Conservation (phyloP, 2,797 vertebrate species). For the Paguma larvata region DNA sequence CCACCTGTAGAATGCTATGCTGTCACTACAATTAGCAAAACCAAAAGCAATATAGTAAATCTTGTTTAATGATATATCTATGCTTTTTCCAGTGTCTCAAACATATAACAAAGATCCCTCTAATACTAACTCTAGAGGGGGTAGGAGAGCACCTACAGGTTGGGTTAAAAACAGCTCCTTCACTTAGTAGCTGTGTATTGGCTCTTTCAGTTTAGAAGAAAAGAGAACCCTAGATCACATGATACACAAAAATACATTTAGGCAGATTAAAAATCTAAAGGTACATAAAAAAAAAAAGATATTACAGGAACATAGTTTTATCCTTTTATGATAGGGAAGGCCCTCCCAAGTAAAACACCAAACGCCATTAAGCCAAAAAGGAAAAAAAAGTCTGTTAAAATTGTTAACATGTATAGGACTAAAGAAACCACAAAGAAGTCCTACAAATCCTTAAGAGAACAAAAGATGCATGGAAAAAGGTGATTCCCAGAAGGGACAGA, state of each 20-base stretch:
- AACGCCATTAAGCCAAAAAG: background rate
- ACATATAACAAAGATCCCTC: background rate
- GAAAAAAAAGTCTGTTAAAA: background rate
- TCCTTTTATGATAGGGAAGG: background rate
- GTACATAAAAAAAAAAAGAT: background rate
- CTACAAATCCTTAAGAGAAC: conserved; percentile 34
- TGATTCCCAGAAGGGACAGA: conserved; percentile 12
- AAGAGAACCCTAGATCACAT: background rate
- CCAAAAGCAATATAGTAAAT: background rate
- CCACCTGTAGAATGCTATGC: background rate
- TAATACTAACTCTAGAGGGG: background rate
- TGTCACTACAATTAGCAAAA: conserved; percentile 10
- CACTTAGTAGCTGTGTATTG: background rate
- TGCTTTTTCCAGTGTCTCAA: background rate
- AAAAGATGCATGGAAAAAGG: background rate
- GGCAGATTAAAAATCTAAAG: background rate
- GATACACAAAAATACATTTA: conserved; percentile 20
- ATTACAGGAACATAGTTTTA: conserved; percentile 14
- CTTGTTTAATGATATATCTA: background rate
- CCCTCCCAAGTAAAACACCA: conserved; percentile 12
- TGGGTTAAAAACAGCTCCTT: background rate
- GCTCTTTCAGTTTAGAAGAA: conserved; percentile 7
- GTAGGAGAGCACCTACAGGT: background rate
- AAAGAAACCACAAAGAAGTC: background rate
- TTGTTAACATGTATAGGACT: background rate